These are phyloP conservation scores for Chrysaora quinquecirrha DNA, from an alignment of 30 jellyfish, hydroid and myxozoan genomes.

Conservation along the genomic window DNA sequence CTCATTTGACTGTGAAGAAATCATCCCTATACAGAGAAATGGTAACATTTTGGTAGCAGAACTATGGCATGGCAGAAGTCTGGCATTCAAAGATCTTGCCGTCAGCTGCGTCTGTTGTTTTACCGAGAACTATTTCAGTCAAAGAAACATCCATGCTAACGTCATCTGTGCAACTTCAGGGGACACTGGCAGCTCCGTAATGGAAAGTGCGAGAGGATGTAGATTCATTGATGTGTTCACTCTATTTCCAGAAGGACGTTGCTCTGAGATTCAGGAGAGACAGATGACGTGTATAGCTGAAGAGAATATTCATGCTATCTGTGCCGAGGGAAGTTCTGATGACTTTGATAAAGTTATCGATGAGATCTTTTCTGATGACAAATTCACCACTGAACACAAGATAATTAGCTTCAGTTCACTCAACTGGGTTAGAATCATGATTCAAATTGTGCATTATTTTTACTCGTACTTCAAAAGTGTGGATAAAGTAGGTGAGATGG, in stretches of 20 bases:
- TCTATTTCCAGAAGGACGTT: constrained; percentile 74
- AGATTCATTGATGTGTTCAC: constrained; percentile 45
- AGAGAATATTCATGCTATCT: constrained; percentile 62
- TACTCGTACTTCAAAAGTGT: constrained; percentile 57
- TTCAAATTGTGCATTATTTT: constrained; percentile 74
- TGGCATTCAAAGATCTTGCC: constrained; percentile 85
- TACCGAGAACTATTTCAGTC: constrained; percentile 21
- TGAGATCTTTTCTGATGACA: constrained; percentile 21
- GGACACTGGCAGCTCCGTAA: constrained; percentile 94
- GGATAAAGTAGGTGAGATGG: constrained; percentile 35
- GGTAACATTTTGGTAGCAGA: constrained; percentile 65
- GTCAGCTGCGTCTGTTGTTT: constrained; percentile 47
- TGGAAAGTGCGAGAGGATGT: constrained; percentile 60
- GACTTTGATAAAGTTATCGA: constrained; percentile 58
- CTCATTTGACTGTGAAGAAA: constrained; percentile 57
- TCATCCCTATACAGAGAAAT: constrained; percentile 53
- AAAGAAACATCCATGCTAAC: constrained; percentile 12
- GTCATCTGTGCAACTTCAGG: constrained; percentile 90
- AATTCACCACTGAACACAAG: constrained; percentile 20
- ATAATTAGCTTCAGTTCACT: constrained; percentile 65
- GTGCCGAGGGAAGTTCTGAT: constrained; percentile 74
- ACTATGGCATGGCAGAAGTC: constrained; percentile 92
- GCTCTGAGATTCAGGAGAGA: constrained; percentile 79
- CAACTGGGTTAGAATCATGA: constrained; percentile 66
- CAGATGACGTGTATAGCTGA: constrained; percentile 77